Percentiles rank a stretch among this genome's conserved stretches.
Conservation (phyloP, 2,888 invertebrate genomes). For the Diplolepis rosae region DNA sequence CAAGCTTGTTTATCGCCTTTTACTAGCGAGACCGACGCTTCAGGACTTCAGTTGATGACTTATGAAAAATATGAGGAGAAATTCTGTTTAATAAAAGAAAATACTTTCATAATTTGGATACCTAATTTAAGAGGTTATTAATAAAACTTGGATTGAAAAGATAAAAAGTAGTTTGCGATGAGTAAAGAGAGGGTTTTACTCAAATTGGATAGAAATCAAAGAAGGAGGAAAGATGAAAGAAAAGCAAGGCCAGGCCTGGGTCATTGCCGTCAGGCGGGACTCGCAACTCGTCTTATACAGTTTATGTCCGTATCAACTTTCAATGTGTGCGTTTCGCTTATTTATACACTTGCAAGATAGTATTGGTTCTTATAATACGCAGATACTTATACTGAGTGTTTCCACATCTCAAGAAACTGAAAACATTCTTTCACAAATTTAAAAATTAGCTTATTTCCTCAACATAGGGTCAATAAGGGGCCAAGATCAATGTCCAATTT, state of each 20-base stretch:
- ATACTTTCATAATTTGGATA: not conserved
- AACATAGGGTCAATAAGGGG: too few species aligned
- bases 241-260: conserved; percentile 63
- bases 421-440: too few species aligned
- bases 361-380: not conserved
- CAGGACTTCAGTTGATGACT: not conserved
- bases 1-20: conserved; percentile 24
- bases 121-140: not conserved
- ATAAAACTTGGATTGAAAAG: conserved; percentile 32
- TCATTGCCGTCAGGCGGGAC: conserved; percentile 66
- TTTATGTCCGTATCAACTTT: conserved; percentile 36
- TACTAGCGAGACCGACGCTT: conserved; percentile 17
- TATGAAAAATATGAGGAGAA: not conserved
- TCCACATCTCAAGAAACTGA: not conserved
- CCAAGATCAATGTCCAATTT: too few species aligned
- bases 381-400: not conserved
- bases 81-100: too few species aligned
- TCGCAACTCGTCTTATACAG: conserved; percentile 49
- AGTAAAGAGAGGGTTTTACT: not conserved
- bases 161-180: too few species aligned
- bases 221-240: conserved; percentile 66
- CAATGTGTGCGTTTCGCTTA: conserved; percentile 26
- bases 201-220: conserved; percentile 49
- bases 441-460: too few species aligned
- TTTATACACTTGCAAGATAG: not conserved